Evolutionary conservation across 2,797 vertebrate genomes (phyloP), one percentile per base, ranked within the genome.

Genomic region (Sternotherus odoratus): DNA sequence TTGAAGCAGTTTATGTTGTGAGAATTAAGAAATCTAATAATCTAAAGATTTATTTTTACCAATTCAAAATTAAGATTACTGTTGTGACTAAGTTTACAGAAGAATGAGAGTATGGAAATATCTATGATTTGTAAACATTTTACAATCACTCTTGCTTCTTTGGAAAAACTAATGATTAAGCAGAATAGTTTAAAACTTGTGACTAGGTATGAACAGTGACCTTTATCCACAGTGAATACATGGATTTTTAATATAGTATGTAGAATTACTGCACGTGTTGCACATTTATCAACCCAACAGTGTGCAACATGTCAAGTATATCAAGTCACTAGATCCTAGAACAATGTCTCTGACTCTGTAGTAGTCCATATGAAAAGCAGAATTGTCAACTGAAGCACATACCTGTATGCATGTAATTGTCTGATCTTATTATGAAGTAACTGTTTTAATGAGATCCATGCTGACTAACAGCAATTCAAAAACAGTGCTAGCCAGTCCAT

Each of bases 191-290:
- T 93, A 56, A 84, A 92, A 90, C 0, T 48, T 53, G 19, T 75
- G 77, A 16, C 72, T 77, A 88, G 79, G 54, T 51, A 87, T 82
- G 43, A 77, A 21, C 50, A 66, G 87, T 80, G 39, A 81, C 54
- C 75, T 92, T 90, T 79, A 85, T 54, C 80, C 50, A 83, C 26
- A 39, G 48, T 46, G 80, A 49, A 88, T 63, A 77, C 6, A 48
- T n/a, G 78, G 92, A 82, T 86, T 89, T 88, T 90, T 84, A 93
- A 85, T 90, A 78, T 33, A 79, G 82, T 56, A 54, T 72, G 33
- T 72, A 81, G 56, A 81, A 82, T 83, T 77, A 93, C 43, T 74
- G 12, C 43, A 46, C 39, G 39, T 43, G 24, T 43, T 56, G 28
- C 19, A 83, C 36, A 30, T 53, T 78, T 83, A 66, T 21, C 6